Evolutionary conservation across 2,113 vertebrate genomes (phyloP).

Genomic region (Paedocypris sp.): DNA sequence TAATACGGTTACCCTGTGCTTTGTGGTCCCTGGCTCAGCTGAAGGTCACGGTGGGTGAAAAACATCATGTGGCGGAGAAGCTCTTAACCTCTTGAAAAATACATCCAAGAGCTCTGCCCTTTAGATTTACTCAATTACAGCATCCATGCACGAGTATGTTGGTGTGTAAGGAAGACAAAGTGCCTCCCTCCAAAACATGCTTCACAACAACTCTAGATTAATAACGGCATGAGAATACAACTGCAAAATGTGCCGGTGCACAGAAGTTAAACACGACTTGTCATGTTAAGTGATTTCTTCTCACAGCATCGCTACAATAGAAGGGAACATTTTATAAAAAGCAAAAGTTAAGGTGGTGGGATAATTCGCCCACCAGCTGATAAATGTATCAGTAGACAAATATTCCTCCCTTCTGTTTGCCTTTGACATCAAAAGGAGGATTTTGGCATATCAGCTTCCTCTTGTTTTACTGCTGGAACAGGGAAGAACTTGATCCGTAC

Average conservation of each 20-base stretch:
- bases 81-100: conserved; percentile 27
- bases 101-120: conserved; percentile 17
- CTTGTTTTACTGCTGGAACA: neutral
- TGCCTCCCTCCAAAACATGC: neutral
- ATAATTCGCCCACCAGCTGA: neutral
- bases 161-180: neutral
- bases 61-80: conserved; percentile 8
- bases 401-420: neutral
- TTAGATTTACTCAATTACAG: conserved; percentile 19
- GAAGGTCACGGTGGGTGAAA: conserved; percentile 21
- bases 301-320: neutral
- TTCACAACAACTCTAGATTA: neutral
- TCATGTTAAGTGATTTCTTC: neutral
- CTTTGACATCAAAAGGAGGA: conserved; percentile 2
- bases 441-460: conserved; percentile 1
- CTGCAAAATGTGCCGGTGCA: neutral
- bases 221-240: neutral
- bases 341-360: neutral
- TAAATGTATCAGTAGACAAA: neutral
- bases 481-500: conserved; percentile 7
- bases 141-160: neutral
- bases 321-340: neutral
- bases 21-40: neutral
- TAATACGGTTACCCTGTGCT: conserved; percentile 1
- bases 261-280: neutral